phyloP scores from a whole-genome alignment of 2,888 invertebrate genomes.

The Hesperia comma region DNA sequence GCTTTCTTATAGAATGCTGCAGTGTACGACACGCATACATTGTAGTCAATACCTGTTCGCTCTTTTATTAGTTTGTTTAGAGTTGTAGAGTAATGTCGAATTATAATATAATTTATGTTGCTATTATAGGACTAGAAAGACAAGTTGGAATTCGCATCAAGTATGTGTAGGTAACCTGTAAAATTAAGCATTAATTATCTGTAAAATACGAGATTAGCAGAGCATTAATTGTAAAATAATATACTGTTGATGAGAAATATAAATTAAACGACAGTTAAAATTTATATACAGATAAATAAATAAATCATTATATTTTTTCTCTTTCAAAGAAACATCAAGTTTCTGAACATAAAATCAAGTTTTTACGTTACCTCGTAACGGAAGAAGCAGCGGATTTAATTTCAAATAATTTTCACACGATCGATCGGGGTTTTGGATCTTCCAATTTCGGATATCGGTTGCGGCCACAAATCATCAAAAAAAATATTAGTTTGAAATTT shows the following conservation, averaged over 20 bases:
- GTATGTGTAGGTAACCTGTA: no score
- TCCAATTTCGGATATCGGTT: slow-evolving; percentile 79
- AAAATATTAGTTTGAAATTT: slow-evolving; percentile 75
- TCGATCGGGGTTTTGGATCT: slow-evolving; percentile 68
- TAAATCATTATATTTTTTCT: no score
- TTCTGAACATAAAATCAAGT: no score
- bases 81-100: background rate
- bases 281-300: no score
- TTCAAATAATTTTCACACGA: slow-evolving; percentile 77
- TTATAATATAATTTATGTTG: background rate
- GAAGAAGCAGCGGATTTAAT: slow-evolving; percentile 50
- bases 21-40: background rate
- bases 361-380: slow-evolving; percentile 22
- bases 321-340: no score
- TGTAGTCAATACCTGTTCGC: background rate
- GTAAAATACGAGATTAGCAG: no score
- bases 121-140: no score
- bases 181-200: no score
- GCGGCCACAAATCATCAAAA: slow-evolving; percentile 80
- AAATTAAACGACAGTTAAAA: no score
- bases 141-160: no score
- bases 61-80: background rate
- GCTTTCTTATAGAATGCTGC: slow-evolving; percentile 8
- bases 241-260: no score
- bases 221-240: no score